Percentiles rank a stretch among this genome's conserved stretches.
Conservation (phyloP, 2,888 invertebrate species). For the Drosophila trichaetosa region DNA sequence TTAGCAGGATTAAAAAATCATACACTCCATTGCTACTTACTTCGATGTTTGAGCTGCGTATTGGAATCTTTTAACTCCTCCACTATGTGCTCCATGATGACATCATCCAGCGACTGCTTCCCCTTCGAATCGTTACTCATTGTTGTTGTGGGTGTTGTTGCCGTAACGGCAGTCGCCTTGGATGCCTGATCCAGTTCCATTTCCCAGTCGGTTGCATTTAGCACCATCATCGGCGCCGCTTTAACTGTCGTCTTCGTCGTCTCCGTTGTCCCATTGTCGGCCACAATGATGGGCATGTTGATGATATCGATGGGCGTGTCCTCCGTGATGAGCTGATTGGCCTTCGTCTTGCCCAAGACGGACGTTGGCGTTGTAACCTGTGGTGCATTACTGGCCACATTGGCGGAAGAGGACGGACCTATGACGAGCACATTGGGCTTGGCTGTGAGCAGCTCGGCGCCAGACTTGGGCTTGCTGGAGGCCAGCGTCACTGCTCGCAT, state of each 20-base stretch:
- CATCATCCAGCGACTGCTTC: constrained; percentile 69
- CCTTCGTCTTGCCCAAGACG: constrained; percentile 50
- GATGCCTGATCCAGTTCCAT: constrained; percentile 87
- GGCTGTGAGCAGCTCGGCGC: constrained; percentile 36
- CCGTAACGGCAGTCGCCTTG: constrained; percentile 43
- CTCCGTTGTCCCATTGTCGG: constrained; percentile 67
- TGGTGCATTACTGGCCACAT: constrained; percentile 32
- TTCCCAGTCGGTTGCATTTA: constrained; percentile 87
- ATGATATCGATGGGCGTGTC: constrained; percentile 87
- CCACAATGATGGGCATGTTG: constrained; percentile 83
- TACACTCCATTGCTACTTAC: constrained; percentile 39
- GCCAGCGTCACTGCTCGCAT: constrained; percentile 71
- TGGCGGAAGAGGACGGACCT: constrained; percentile 53
- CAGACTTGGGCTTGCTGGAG: constrained; percentile 47
- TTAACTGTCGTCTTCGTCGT: constrained; percentile 37
- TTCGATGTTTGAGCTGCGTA: constrained; percentile 53
- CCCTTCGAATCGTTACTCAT: constrained; percentile 48
- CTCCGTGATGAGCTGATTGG: constrained; percentile 85
- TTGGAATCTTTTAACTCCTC: constrained; percentile 21
- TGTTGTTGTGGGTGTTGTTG: constrained; percentile 34
- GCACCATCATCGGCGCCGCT: constrained; percentile 67
- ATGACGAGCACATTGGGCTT: constrained; percentile 81
- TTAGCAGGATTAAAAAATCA: background rate
- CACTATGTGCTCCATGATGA: constrained; percentile 60
- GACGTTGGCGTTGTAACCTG: constrained; percentile 31